Evolutionary conservation across 2,113 vertebrate genomes (phyloP).

Genomic region (Saccopteryx leptura): DNA sequence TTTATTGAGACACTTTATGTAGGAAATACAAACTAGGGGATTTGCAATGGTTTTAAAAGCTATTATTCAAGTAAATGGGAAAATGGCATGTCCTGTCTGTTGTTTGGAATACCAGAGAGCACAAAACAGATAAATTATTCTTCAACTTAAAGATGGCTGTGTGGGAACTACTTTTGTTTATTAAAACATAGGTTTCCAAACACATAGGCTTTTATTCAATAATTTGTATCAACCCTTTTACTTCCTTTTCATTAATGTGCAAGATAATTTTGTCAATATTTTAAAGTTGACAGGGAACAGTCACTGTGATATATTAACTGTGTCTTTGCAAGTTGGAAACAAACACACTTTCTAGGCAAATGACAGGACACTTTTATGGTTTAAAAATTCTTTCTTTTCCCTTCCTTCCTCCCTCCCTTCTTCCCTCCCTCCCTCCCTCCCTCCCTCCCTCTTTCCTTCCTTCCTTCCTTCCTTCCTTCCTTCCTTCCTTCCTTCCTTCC

Average conservation of each 20-base stretch:
- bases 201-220: constrained; percentile 63
- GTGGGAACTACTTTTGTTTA: neutral
- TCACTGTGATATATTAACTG: neutral
- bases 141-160: constrained; percentile 62
- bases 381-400: constrained; percentile 55
- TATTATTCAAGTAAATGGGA: constrained; percentile 81
- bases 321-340: constrained; percentile 37
- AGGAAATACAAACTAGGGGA: constrained; percentile 78
- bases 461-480: too few relatives aligned
- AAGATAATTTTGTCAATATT: constrained; percentile 63
- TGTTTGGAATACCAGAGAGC: constrained; percentile 60
- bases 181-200: constrained; percentile 37
- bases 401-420: too few relatives aligned
- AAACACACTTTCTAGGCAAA: constrained; percentile 28
- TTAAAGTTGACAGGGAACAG: constrained; percentile 59
- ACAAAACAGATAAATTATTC: constrained; percentile 55
- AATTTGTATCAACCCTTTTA: constrained; percentile 59
- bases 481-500: too few relatives aligned
- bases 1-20: constrained; percentile 63
- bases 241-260: constrained; percentile 65
- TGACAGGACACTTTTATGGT: neutral
- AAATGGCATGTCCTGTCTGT: constrained; percentile 29
- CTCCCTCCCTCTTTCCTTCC: too few relatives aligned
- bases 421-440: too few relatives aligned
- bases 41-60: constrained; percentile 78